phyloP scores from a whole-genome alignment of 2,888 invertebrate species.

The Gymnocheta viridis region DNA sequence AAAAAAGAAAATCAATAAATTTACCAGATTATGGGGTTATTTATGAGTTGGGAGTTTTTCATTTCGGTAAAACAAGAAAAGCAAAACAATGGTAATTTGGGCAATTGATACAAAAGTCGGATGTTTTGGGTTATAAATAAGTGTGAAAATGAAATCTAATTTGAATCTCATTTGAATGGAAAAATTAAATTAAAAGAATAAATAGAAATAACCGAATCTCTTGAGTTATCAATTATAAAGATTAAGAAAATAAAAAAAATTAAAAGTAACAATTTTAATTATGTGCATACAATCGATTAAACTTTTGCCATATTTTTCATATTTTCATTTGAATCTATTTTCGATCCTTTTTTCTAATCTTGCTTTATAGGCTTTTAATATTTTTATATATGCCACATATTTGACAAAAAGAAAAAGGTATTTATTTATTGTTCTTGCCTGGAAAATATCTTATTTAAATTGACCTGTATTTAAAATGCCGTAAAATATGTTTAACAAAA shows the following conservation, averaged over 20 bases:
- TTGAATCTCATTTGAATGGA: conserved; percentile 44
- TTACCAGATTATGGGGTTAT: conserved; percentile 62
- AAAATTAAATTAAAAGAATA: conserved; percentile 22
- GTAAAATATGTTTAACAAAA: conserved; percentile 29
- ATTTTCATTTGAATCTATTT: background rate
- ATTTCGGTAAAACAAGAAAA: conserved; percentile 4
- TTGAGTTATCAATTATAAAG: background rate
- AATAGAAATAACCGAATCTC: background rate
- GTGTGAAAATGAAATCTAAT: conserved; percentile 12
- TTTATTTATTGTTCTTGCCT: background rate
- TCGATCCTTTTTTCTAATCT: background rate
- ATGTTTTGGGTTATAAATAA: background rate
- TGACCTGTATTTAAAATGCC: conserved; percentile 56
- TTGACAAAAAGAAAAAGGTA: background rate
- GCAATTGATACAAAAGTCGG: background rate
- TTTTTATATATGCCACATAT: background rate
- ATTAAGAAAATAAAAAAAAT: background rate
- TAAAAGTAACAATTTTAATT: background rate
- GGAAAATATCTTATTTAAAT: conserved; percentile 32
- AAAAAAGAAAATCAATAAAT: conserved; percentile 50
- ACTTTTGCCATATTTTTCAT: background rate
- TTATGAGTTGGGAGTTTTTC: conserved; percentile 44
- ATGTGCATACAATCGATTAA: too few species aligned
- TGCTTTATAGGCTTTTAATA: conserved; percentile 18
- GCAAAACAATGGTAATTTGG: conserved; percentile 29